These are phyloP conservation scores for Silvanus unidentatus DNA, from an alignment of 2,888 invertebrate genomes.

Conservation along the genomic window DNA sequence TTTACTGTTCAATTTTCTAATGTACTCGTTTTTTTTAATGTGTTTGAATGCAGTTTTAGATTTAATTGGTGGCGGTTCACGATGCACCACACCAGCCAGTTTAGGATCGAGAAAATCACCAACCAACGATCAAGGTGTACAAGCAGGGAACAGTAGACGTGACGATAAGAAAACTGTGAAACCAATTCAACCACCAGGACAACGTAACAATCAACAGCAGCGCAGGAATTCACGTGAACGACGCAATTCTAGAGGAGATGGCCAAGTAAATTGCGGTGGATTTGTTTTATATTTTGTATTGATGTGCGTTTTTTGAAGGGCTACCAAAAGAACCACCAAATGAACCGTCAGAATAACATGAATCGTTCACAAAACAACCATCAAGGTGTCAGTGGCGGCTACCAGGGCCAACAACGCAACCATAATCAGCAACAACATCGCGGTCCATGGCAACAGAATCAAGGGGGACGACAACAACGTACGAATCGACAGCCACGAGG, in stretches of 20 bases:
- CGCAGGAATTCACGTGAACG: constrained; percentile 35
- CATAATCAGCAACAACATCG: constrained; percentile 15
- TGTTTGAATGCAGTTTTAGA: constrained; percentile 54
- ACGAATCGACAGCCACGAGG: constrained; percentile 27
- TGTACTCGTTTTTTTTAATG: constrained; percentile 1
- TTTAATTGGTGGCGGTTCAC: constrained; percentile 65
- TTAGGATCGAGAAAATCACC: constrained; percentile 72
- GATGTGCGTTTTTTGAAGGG: constrained; percentile 16
- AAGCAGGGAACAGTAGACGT: constrained; percentile 51
- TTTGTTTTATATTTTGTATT: neutral
- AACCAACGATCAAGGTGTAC: constrained; percentile 78
- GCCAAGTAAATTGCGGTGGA: constrained; percentile 21
- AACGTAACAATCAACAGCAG: constrained; percentile 34
- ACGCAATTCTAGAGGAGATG: constrained; percentile 32
- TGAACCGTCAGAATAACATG: constrained; percentile 27
- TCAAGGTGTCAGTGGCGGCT: constrained; percentile 37
- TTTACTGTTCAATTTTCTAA: constrained; percentile 3
- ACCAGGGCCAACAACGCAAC: constrained; percentile 24
- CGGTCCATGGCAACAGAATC: neutral
- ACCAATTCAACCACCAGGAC: constrained; percentile 39
- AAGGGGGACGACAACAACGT: constrained; percentile 17
- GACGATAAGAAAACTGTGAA: constrained; percentile 40
- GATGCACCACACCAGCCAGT: constrained; percentile 76
- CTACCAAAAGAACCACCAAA: constrained; percentile 42
- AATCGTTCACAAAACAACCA: constrained; percentile 18